phyloP scores from a whole-genome alignment of 2,113 vertebrate species.

The Labeo catla region DNA sequence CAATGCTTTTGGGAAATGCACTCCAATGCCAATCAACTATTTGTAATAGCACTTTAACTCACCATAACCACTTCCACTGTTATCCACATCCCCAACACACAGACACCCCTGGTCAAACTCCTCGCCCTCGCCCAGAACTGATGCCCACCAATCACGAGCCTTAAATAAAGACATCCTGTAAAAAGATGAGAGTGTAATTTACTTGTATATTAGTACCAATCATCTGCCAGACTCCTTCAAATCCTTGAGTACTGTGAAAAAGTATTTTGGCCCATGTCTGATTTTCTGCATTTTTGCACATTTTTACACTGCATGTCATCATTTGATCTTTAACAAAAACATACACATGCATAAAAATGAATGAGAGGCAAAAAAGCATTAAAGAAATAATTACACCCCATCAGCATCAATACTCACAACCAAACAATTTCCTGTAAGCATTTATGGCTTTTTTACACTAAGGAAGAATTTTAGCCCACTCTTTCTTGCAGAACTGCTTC shows the following conservation, averaged over 20 bases:
- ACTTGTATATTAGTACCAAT: neutral
- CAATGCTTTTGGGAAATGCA: too few relatives aligned
- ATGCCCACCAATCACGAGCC: conserved; percentile 97
- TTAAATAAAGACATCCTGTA: conserved; percentile 95
- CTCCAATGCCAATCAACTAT: too few relatives aligned
- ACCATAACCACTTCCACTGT: conserved; percentile 89
- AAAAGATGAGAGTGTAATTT: neutral
- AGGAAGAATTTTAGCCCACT: neutral
- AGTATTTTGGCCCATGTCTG: too few relatives aligned
- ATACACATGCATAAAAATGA: neutral
- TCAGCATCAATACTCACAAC: neutral
- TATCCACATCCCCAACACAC: conserved; percentile 93
- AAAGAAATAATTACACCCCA: neutral
- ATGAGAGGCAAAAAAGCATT: too few relatives aligned
- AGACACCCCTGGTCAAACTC: conserved; percentile 97
- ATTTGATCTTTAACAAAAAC: neutral
- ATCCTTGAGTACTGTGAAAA: neutral
- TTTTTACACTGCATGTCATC: neutral
- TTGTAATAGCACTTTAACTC: conserved; percentile 54
- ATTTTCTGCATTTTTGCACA: too few relatives aligned
- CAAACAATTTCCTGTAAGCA: neutral
- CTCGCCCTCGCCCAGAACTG: conserved; percentile 87
- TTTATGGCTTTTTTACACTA: too few relatives aligned
- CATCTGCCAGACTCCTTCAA: neutral
- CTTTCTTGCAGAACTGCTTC: neutral